Conservation (phyloP, 2,888 invertebrate genomes). For the Tenodera sinensis region DNA sequence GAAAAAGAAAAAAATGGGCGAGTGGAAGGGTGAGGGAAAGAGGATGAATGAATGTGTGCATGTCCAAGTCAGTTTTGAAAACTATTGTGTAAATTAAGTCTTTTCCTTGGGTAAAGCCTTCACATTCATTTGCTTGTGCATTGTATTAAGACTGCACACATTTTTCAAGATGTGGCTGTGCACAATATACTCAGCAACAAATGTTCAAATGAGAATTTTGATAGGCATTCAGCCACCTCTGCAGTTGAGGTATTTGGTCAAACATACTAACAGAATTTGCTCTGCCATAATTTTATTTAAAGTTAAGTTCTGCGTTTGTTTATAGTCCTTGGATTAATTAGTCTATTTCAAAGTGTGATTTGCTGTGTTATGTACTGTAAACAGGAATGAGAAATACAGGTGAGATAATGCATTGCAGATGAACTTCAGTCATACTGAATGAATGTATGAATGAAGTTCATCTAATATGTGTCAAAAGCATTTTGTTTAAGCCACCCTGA, state of each 20-base stretch:
- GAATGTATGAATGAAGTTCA: not conserved
- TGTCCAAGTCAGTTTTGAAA: not conserved
- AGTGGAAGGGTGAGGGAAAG: not conserved
- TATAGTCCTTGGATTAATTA: not conserved
- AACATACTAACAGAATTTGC: not conserved
- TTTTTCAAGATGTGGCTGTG: not conserved
- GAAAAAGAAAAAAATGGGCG: not conserved
- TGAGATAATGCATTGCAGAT: not conserved
- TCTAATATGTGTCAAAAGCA: not conserved
- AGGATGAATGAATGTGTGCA: not conserved
- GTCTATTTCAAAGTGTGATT: not conserved
- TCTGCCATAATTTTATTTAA: not conserved
- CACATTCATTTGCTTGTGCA: not conserved
- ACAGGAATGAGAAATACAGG: not conserved
- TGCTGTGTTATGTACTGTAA: not conserved
- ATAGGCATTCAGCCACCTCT: not conserved
- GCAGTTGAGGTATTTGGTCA: not conserved
- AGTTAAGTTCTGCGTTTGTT: not conserved
- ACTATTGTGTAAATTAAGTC: not conserved
- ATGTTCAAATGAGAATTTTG: not conserved
- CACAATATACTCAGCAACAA: not conserved
- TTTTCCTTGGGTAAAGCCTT: not conserved
- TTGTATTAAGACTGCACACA: not conserved
- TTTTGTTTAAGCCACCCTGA: not conserved
- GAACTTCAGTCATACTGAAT: not conserved